Base-by-base conservation (phyloP, 2,797 vertebrate species). In the Semotilus atromaculatus region DNA sequence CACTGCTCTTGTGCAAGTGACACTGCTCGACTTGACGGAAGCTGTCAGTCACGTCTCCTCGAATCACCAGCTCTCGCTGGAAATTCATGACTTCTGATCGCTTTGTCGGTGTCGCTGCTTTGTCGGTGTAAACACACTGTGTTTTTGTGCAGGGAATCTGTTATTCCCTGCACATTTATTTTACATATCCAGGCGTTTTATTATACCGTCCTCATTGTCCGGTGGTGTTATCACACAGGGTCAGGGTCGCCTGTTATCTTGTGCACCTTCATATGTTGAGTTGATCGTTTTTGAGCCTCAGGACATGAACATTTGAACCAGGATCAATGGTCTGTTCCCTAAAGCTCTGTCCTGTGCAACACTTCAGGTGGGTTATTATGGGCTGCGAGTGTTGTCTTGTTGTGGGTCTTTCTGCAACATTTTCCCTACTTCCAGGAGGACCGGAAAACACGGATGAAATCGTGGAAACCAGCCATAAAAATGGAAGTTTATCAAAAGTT, bases 41-140 rank as follows among this genome's bases (percentile, higher is more conserved):
- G 77, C 62, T 80, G 77, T 80, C 77, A 51, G 29, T 66, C 13
- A 80, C 5, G 62, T 67, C 51, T 58, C 21, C 51, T 76, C 31
- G 55, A 58, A 76, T 75, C 73, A 58, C 11, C 43, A 16, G 43
- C 43, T 45, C 43, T 45, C 43, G 43, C 43, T 13, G 14, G 43
- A 45, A 45, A 45, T 4, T 1, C 4, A 45, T 48, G 18, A 48
- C 76, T 79, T 80, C 29, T 51, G 62, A 23, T 36, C 29, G 29
- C 43, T 67, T 51, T 34, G n/a, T n/a, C n/a, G n/a, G n/a, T n/a
- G n/a, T n/a, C n/a, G 60, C 26, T 16, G 38, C 34, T 62, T n/a
- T 62, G 55, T 21, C 26, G 1, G 19, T 66, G 60, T 66, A 45
- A 66, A 80, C 0, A 7, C 13, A 16, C 31, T 38, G 62, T 19